These are phyloP conservation scores for Scaptomyza parva DNA, from an alignment of 2,888 invertebrate species.

Conservation along the genomic window DNA sequence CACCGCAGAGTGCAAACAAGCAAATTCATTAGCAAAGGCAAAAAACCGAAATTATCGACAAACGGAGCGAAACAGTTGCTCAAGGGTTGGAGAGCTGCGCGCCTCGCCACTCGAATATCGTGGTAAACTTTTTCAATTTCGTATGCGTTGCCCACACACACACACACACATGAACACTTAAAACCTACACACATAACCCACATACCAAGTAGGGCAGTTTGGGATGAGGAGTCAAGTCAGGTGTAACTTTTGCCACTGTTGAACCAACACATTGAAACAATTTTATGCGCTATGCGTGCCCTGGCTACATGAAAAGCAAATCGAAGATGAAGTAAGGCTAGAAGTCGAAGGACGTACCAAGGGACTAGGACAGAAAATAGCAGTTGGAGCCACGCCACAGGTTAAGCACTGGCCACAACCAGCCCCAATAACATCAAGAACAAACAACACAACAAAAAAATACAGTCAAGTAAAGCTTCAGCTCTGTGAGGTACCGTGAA, in stretches of 20 bases:
- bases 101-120: slow-evolving; percentile 36
- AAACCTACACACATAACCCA: slow-evolving; percentile 60
- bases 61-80: slow-evolving; percentile 22
- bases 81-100: slow-evolving; percentile 5
- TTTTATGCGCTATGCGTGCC: slow-evolving; percentile 78
- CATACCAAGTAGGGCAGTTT: slow-evolving; percentile 27
- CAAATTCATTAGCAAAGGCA: slow-evolving; percentile 66
- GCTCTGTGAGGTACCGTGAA: slow-evolving; percentile 20
- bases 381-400: slow-evolving; percentile 34
- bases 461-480: slow-evolving; percentile 25
- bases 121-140: slow-evolving; percentile 74
- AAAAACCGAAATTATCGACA: slow-evolving; percentile 52
- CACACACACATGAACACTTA: slow-evolving; percentile 40
- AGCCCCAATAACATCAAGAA: slow-evolving; percentile 1
- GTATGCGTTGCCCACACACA: slow-evolving; percentile 52
- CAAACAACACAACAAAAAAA: slow-evolving; percentile 5
- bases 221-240: slow-evolving; percentile 11
- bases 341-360: slow-evolving; percentile 24
- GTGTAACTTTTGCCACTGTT: slow-evolving; percentile 65
- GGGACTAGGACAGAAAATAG: slow-evolving; percentile 22
- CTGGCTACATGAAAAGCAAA: slow-evolving; percentile 75
- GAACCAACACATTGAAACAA: slow-evolving; percentile 58
- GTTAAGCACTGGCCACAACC: slow-evolving; percentile 53
- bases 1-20: slow-evolving; percentile 60
- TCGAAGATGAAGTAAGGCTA: slow-evolving; percentile 69